Conservation (phyloP, 2,113 vertebrate genomes). For the Epinephelus fuscoguttatus region DNA sequence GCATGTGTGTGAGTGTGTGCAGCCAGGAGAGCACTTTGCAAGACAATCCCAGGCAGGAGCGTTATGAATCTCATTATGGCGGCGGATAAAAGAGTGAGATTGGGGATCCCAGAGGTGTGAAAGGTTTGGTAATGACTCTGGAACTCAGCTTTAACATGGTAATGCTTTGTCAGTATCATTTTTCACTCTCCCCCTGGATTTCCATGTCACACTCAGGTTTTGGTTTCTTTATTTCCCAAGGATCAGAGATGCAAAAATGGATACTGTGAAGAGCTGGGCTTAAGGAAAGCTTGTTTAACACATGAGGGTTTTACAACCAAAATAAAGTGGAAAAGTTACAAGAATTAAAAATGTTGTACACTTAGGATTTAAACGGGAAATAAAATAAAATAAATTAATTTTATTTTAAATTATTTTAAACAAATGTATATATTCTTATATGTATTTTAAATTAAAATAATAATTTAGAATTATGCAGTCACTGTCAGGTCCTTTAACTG, state of each 20-base stretch:
- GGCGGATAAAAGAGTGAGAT: conserved; percentile 73
- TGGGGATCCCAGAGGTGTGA: conserved; percentile 70
- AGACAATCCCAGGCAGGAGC: conserved; percentile 63
- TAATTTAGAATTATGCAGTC: not conserved
- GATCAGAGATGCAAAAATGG: not conserved
- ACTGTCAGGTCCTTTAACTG: not conserved
- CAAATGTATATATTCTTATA: too few relatives aligned
- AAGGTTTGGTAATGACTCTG: conserved; percentile 62
- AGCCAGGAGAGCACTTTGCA: conserved; percentile 56
- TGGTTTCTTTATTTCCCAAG: conserved; percentile 56
- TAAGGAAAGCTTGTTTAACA: not conserved
- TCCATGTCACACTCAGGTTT: conserved; percentile 57
- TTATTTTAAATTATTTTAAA: too few relatives aligned
- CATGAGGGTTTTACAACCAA: not conserved
- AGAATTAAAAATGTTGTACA: not conserved
- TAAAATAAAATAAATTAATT: too few relatives aligned
- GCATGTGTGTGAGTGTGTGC: conserved; percentile 47
- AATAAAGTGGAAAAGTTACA: not conserved
- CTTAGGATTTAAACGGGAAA: not conserved
- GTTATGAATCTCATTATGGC: conserved; percentile 64
- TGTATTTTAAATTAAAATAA: too few relatives aligned
- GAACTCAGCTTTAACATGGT: conserved; percentile 76
- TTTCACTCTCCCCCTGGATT: conserved; percentile 33
- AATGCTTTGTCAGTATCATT: conserved; percentile 76
- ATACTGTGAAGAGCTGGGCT: not conserved